Evolutionary conservation across 2,888 invertebrate species (phyloP).

Genomic region (Stictocephala bisonia): DNA sequence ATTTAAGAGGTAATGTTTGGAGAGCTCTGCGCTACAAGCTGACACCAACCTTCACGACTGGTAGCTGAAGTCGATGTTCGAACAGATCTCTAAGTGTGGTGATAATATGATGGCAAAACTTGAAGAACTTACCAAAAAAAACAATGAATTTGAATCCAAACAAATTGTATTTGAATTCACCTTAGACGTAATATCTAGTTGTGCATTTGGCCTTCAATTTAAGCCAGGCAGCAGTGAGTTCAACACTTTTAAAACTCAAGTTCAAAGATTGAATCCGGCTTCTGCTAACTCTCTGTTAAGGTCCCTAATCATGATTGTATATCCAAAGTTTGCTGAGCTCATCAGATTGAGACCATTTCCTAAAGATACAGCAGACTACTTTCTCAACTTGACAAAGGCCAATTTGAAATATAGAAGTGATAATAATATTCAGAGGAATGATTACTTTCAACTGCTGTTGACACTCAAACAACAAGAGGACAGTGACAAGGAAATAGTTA

Average conservation of each 20-base stretch:
- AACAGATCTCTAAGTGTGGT: slow-evolving; percentile 64
- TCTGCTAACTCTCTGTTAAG: neutral
- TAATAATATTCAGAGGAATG: slow-evolving; percentile 8
- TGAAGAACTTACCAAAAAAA: neutral
- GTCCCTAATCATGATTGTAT: neutral
- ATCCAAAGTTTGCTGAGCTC: slow-evolving; percentile 1
- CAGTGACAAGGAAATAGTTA: neutral
- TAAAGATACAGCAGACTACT: neutral
- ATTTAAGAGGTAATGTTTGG: slow-evolving; percentile 67
- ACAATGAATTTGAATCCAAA: slow-evolving; percentile 34
- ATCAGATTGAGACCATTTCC: neutral
- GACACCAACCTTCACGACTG: slow-evolving; percentile 68
- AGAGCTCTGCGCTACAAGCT: slow-evolving; percentile 65
- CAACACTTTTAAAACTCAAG: neutral
- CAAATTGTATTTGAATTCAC: slow-evolving; percentile 64
- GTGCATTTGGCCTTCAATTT: slow-evolving; percentile 66
- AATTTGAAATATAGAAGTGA: neutral
- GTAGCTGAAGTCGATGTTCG: slow-evolving; percentile 69
- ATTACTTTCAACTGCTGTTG: slow-evolving; percentile 19
- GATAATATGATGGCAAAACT: slow-evolving; percentile 51
- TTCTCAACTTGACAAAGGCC: neutral
- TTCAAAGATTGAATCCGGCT: neutral
- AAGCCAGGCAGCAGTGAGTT: slow-evolving; percentile 59
- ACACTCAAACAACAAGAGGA: slow-evolving; percentile 15
- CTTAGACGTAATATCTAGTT: slow-evolving; percentile 65